Conservation (phyloP, 2,113 vertebrate species). For the Bubo bubo region DNA sequence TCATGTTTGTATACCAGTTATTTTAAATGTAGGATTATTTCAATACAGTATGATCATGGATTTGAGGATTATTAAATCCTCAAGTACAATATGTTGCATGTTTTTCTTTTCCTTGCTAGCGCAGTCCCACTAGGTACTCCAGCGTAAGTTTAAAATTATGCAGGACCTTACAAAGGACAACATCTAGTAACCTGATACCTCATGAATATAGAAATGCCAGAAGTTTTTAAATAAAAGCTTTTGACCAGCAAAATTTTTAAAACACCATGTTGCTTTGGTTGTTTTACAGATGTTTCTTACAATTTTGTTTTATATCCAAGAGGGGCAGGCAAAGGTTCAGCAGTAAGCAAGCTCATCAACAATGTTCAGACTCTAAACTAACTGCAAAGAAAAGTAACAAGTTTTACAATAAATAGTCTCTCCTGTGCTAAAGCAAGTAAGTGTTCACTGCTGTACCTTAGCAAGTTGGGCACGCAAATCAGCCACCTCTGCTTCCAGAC, state of each 20-base stretch:
- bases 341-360: rapidly evolving
- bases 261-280: not conserved
- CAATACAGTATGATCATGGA: not conserved
- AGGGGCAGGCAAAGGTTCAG: not conserved
- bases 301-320: not conserved
- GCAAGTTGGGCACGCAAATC: constrained; percentile 86
- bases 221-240: not conserved
- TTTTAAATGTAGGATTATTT: not conserved
- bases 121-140: not conserved
- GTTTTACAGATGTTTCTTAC: not conserved
- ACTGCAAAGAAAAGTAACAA: not conserved
- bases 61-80: not conserved
- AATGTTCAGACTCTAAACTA: not conserved
- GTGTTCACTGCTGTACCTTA: constrained; percentile 75
- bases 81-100: not conserved
- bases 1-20: not conserved
- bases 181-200: not conserved
- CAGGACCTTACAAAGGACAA: not conserved
- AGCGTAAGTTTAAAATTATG: not conserved
- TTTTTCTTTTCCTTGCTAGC: not conserved
- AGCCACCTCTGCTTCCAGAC: constrained; percentile 81
- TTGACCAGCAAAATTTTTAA: not conserved
- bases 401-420: not conserved
- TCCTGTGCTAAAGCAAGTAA: not conserved
- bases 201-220: not conserved